A percentile compares a stretch with the other conserved stretches of the same genome.
These are phyloP conservation scores for Bombus polaris DNA, from an alignment of 1,140 invertebrate genomes.

Conservation along the genomic window DNA sequence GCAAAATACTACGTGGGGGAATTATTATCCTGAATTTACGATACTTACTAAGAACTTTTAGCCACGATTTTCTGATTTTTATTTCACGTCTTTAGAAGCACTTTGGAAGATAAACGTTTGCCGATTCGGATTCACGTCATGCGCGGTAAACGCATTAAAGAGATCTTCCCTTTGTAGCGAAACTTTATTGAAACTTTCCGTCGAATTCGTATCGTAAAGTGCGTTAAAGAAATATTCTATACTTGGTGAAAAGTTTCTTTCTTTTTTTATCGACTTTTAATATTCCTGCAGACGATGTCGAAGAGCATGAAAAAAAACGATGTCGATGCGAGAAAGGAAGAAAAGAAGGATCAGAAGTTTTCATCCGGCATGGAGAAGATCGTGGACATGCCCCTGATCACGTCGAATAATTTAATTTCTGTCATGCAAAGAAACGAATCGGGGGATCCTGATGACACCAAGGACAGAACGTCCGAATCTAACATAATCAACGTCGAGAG, in stretches of 20 bases:
- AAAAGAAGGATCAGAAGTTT: slow-evolving; percentile 46
- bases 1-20: no score
- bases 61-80: no score
- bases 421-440: slow-evolving; percentile 64
- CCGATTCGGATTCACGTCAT: no score
- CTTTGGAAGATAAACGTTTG: no score
- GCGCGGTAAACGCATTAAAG: no score
- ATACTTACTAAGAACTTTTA: no score
- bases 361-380: slow-evolving; percentile 72
- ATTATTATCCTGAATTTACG: no score
- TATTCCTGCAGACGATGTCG: not conserved
- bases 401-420: slow-evolving; percentile 73
- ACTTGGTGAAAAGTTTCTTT: not conserved
- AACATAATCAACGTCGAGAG: not conserved
- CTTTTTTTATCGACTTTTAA: not conserved
- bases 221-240: no score
- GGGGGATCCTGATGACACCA: not conserved
- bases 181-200: not conserved
- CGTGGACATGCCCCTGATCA: slow-evolving; percentile 80
- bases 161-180: no score
- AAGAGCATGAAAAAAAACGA: slow-evolving; percentile 51
- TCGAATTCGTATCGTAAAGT: no score
- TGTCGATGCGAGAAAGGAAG: slow-evolving; percentile 39
- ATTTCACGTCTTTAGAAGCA: no score
- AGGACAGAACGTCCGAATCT: slow-evolving; percentile 32